phyloP scores from a whole-genome alignment of 2,113 vertebrate genomes.

The Xiphias gladius region DNA sequence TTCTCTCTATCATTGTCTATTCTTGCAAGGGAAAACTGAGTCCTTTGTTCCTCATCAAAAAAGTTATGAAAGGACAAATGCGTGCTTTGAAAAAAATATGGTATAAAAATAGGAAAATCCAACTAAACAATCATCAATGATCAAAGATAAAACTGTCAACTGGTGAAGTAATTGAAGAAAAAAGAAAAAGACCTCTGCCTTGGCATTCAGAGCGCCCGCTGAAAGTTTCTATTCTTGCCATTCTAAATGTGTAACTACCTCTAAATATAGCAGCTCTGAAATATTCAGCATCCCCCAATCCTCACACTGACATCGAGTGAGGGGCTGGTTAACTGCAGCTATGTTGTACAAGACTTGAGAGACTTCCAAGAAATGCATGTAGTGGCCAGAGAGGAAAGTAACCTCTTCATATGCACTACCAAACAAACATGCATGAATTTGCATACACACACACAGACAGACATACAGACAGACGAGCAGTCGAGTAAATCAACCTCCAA shows the following conservation, averaged over 20 bases:
- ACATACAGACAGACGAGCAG: neutral
- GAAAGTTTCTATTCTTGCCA: constrained; percentile 83
- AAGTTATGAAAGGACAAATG: neutral
- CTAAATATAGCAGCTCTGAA: constrained; percentile 86
- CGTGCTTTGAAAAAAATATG: constrained; percentile 15
- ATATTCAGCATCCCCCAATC: constrained; percentile 85
- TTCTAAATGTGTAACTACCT: constrained; percentile 84
- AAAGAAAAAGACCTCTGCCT: constrained; percentile 54
- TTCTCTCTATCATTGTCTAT: neutral
- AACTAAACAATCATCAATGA: constrained; percentile 45
- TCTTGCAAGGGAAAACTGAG: constrained; percentile 19
- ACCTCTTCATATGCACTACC: constrained; percentile 32
- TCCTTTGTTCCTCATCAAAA: constrained; percentile 36
- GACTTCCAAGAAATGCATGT: constrained; percentile 76
- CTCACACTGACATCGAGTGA: constrained; percentile 71
- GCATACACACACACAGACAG: neutral
- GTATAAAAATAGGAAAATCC: constrained; percentile 63
- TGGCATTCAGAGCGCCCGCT: constrained; percentile 71
- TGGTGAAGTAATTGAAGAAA: constrained; percentile 44
- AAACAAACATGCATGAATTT: constrained; percentile 52
- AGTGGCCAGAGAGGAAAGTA: constrained; percentile 45
- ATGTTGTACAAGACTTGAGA: constrained; percentile 51
- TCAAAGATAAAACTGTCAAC: constrained; percentile 67
- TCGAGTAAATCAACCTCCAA: constrained; percentile 50
- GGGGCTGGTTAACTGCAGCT: constrained; percentile 71